Evolutionary conservation across 2,113 vertebrate species (phyloP).

Genomic region (Redunca redunca): DNA sequence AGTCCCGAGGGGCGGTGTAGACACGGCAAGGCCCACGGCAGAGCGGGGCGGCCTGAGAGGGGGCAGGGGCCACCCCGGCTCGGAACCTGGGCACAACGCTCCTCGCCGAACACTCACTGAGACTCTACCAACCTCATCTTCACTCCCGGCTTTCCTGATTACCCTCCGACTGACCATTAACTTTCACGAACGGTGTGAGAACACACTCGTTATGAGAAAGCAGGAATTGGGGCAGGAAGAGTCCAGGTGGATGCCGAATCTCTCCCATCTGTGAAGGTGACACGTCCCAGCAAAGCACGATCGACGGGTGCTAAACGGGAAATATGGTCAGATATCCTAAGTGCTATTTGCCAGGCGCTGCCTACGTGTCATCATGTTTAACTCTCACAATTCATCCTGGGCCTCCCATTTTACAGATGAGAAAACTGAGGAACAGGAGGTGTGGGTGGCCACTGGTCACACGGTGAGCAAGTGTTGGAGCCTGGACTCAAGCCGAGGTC

Average conservation of each 20-base stretch:
- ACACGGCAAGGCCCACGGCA: not conserved
- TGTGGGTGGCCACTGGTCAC: not conserved
- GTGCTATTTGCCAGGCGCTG: fast-evolving
- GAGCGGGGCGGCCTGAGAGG: fast-evolving
- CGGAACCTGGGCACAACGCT: not conserved
- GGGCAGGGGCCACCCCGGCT: fast-evolving
- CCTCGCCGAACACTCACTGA: not conserved
- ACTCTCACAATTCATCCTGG: not conserved
- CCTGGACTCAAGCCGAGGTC: not conserved
- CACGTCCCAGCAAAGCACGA: fast-evolving
- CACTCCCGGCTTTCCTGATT: not conserved
- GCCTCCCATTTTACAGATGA: not conserved
- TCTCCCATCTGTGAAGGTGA: not conserved
- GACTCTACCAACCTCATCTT: not conserved
- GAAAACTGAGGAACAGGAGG: not conserved
- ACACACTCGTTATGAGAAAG: not conserved
- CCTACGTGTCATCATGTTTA: too few relatives aligned
- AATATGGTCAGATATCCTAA: fast-evolving
- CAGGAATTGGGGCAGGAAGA: not conserved
- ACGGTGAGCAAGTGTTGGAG: not conserved
- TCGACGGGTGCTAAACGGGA: fast-evolving
- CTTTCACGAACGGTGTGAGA: not conserved
- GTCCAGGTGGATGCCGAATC: fast-evolving
- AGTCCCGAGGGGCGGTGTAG: fast-evolving
- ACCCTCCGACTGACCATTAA: not conserved